A percentile compares a stretch with the other conserved stretches of the same genome.
Evolutionary conservation across 2,113 vertebrate genomes (phyloP).

Genomic region (Dicaeum eximium): DNA sequence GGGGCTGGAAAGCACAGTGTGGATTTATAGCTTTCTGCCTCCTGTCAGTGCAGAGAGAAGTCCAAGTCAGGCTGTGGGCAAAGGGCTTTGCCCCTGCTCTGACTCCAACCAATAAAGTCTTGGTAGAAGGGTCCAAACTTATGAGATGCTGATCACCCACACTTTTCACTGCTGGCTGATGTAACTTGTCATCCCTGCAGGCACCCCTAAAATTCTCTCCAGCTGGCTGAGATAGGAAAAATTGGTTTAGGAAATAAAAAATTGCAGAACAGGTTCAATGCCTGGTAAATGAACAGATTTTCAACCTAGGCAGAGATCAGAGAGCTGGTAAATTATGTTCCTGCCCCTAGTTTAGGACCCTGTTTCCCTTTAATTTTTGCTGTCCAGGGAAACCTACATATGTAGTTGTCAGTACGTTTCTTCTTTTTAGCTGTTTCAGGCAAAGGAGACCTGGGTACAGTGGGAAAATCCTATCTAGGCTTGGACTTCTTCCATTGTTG

Average conservation of each 20-base stretch:
- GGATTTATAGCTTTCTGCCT: not conserved
- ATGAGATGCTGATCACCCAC: not conserved
- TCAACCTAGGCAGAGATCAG: not conserved
- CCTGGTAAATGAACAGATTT: not conserved
- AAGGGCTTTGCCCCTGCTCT: not conserved
- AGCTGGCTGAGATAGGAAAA: not conserved
- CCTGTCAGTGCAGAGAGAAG: not conserved
- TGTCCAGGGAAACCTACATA: not conserved
- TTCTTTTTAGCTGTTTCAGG: not conserved
- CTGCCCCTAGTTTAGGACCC: not conserved
- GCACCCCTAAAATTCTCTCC: not conserved
- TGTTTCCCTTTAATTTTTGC: not conserved
- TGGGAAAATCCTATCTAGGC: not conserved
- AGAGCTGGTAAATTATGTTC: not conserved
- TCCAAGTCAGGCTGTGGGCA: not conserved
- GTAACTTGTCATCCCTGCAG: not conserved
- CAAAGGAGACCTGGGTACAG: not conserved
- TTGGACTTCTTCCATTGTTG: not conserved
- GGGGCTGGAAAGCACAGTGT: not conserved
- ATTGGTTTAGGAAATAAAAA: accelerated
- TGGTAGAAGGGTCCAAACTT: not conserved
- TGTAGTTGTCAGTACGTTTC: not conserved
- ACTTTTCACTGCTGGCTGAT: not conserved
- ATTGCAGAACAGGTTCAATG: not conserved
- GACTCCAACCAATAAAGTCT: not conserved